Percentiles rank a stretch among this genome's conserved stretches.
phyloP scores from a whole-genome alignment of 1,140 invertebrate genomes.

The Venturia canescens region DNA sequence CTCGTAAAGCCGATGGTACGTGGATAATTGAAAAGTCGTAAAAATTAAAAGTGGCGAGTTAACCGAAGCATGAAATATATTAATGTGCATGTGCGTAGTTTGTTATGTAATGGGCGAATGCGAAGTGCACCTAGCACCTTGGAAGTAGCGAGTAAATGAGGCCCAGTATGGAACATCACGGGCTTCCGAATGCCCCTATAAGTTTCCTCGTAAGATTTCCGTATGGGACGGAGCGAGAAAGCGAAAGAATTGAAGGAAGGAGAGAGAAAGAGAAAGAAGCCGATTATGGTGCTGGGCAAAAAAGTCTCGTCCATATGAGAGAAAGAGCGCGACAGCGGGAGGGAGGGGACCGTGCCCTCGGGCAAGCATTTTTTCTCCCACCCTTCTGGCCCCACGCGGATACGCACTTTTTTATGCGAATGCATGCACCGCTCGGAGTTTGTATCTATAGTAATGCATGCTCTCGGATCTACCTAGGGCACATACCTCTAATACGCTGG shows the following conservation, averaged over 20 bases:
- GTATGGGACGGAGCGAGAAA: neutral
- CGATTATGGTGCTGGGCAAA: conserved; percentile 14
- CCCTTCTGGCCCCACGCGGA: conserved; percentile 66
- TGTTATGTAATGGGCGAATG: conserved; percentile 44
- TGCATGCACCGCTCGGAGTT: conserved; percentile 32
- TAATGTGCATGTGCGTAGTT: conserved; percentile 19
- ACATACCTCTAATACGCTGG: conserved; percentile 23
- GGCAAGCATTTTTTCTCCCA: conserved; percentile 42
- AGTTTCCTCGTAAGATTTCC: neutral
- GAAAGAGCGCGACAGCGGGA: no score
- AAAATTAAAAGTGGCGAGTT: conserved; percentile 49
- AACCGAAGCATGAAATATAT: conserved; percentile 45
- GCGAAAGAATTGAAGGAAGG: neutral
- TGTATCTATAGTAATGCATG: conserved; percentile 24
- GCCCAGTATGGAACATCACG: conserved; percentile 51
- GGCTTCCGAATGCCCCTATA: conserved; percentile 43
- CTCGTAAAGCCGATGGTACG: conserved; percentile 15
- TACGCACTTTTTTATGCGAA: conserved; percentile 56
- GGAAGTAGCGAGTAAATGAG: neutral
- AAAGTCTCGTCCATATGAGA: neutral
- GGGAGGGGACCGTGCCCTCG: conserved; percentile 27
- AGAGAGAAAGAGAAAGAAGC: neutral
- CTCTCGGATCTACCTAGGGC: conserved; percentile 7
- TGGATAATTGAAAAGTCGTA: conserved; percentile 39
- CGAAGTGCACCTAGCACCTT: conserved; percentile 64